A percentile compares a stretch with the other conserved stretches of the same genome.
Conservation (phyloP, 30 jellyfish, hydroid and myxozoan species). For the Aurelia aurita region DNA sequence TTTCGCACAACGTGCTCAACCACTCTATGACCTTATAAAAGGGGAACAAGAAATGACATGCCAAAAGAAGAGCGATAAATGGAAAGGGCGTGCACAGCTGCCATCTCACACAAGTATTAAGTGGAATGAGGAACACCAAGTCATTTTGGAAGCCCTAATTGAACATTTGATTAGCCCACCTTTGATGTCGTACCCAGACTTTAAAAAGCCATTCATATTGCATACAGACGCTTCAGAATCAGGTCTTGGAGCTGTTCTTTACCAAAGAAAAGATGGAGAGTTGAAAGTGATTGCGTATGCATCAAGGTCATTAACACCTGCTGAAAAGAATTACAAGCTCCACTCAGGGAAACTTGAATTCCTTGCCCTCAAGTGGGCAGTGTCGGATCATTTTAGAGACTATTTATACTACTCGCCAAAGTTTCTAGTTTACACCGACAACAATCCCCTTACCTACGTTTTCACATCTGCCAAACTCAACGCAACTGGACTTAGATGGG, state of each 20-base stretch:
- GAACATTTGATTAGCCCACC: constrained; percentile 39
- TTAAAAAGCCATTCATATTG: constrained; percentile 20
- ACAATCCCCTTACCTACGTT: too few species aligned
- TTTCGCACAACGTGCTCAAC: constrained; percentile 22
- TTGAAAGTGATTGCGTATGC: constrained; percentile 60
- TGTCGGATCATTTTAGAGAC: constrained; percentile 10
- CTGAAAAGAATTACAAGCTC: too few species aligned
- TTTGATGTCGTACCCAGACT: constrained; percentile 55
- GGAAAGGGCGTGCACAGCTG: not conserved
- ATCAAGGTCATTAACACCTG: constrained; percentile 34
- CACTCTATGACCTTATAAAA: constrained; percentile 2
- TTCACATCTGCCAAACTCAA: too few species aligned
- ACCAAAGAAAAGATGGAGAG: constrained; percentile 39
- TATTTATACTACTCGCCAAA: not conserved
- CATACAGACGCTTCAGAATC: constrained; percentile 51
- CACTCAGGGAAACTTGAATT: too few species aligned
- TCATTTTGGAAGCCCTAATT: too few species aligned
- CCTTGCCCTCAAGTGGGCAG: constrained; percentile 45
- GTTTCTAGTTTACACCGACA: too few species aligned
- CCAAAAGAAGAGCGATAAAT: not conserved
- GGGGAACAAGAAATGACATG: not conserved
- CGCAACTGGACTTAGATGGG: constrained; percentile 11
- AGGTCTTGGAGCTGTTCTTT: constrained; percentile 69
- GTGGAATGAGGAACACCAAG: constrained; percentile 31
- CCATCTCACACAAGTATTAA: constrained; percentile 18